These are phyloP conservation scores for Hemicentrotus pulcherrimus DNA, from an alignment of 35 echinoderm and acorn worm species.

Conservation along the genomic window DNA sequence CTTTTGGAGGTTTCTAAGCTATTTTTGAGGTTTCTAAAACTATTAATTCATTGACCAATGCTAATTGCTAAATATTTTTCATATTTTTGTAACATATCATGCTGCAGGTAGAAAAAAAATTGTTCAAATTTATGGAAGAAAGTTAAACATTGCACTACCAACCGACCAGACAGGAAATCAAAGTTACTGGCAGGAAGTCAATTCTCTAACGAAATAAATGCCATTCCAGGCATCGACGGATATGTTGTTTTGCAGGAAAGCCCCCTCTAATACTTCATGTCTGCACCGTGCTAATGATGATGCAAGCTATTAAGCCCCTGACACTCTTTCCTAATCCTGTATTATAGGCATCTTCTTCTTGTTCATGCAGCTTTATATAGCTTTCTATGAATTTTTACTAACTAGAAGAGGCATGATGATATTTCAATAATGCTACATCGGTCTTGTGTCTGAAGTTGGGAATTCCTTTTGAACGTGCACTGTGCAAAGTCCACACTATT, in stretches of 20 bases:
- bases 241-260: constrained; percentile 12
- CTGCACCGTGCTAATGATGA: neutral
- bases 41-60: too few species aligned
- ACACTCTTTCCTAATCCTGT: neutral
- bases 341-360: neutral
- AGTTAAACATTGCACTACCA: neutral
- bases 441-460: neutral
- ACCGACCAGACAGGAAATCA: neutral
- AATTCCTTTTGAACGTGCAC: neutral
- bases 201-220: neutral
- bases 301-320: constrained; percentile 4
- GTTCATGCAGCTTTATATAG: neutral
- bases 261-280: neutral
- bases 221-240: neutral
- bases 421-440: neutral
- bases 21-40: too few species aligned
- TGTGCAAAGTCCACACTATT: too few species aligned
- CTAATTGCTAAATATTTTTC: too few species aligned
- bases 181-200: constrained; percentile 2
- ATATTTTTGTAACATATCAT: neutral
- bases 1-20: too few species aligned
- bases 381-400: neutral
- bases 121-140: neutral
- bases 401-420: neutral
- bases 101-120: neutral